phyloP scores from a whole-genome alignment of 2,113 vertebrate genomes.

The Zapornia atra region DNA sequence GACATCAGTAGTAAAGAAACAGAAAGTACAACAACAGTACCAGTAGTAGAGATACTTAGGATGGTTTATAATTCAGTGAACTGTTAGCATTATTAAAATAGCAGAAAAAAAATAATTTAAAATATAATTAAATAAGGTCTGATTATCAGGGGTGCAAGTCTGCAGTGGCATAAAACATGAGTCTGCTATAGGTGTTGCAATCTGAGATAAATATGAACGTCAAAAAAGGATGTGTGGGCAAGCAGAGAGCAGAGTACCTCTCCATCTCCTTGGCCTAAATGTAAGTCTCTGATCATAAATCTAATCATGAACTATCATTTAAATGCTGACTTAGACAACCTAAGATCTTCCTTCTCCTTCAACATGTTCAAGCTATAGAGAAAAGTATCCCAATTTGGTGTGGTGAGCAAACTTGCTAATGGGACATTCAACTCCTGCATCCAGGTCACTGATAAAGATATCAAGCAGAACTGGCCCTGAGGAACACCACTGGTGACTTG shows the following conservation, averaged over 20 bases:
- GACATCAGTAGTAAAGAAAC: not conserved
- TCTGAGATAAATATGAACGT: not conserved
- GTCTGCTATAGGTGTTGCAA: not conserved
- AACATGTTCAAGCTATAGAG: not conserved
- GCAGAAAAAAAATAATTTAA: not conserved
- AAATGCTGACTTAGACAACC: not conserved
- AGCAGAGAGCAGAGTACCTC: not conserved
- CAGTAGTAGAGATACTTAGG: not conserved
- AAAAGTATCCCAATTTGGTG: not conserved
- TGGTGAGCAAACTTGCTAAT: not conserved
- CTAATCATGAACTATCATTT: not conserved
- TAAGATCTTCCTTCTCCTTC: not conserved
- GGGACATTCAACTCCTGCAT: not conserved
- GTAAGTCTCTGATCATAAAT: not conserved
- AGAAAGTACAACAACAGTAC: not conserved
- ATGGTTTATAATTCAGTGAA: not conserved
- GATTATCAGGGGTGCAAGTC: not conserved
- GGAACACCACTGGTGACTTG: accelerated
- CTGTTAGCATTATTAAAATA: not conserved
- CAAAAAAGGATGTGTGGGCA: not conserved
- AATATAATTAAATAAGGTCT: not conserved
- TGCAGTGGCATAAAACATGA: not conserved
- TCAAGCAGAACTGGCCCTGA: not conserved
- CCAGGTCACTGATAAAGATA: not conserved
- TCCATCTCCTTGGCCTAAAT: not conserved